Evolutionary conservation across 2,797 vertebrate species (phyloP), one percentile per base, ranked within the genome.

Genomic region (Enteromius unitaeniatus): DNA sequence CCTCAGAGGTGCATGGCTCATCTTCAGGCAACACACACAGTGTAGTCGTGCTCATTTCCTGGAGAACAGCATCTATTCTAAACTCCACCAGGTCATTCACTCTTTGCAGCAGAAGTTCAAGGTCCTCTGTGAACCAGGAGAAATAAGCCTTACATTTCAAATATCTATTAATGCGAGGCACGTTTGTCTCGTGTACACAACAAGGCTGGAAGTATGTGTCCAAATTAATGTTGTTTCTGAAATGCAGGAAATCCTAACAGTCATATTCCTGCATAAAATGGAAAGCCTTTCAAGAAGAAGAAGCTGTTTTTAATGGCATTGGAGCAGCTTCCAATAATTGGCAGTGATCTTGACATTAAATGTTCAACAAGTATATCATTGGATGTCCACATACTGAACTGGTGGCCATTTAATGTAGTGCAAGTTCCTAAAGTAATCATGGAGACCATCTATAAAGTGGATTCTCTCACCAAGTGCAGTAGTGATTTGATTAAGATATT

Each of bases 41-140:
- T 0, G 88, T 91, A 3, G 90, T 90, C 0, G 31, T 53, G 53
- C 93, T 96, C 95, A 99, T 98, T 87, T 97, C 97, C 86, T 96
- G 96, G 78, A 99, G 91, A 1, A 97, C 90, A 3, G 95, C 93
- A 8, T 96, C 94, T n/a, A 99, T 96, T 83, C 96, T 94, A 90
- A 97, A 99, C 91, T 97, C 96, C 80, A 98, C 91, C 91, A 98
- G 88, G 85, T 99, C 95, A 3, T 95, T 97, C 85, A 96, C 95
- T 83, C 90, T 92, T 93, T 97, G 94, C 83, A 98, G 89, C 79
- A 99, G 72, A 84, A 97, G 90, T 89, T 99, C 97, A 86, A 99
- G 90, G 40, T 94, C 93, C 85, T 87, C 97, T 99, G 88, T 11
- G 84, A 84, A 85, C 7, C 83, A 62, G 23, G 17, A 87, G 11